phyloP scores from a whole-genome alignment of 2,113 vertebrate genomes.

The Lophius piscatorius region DNA sequence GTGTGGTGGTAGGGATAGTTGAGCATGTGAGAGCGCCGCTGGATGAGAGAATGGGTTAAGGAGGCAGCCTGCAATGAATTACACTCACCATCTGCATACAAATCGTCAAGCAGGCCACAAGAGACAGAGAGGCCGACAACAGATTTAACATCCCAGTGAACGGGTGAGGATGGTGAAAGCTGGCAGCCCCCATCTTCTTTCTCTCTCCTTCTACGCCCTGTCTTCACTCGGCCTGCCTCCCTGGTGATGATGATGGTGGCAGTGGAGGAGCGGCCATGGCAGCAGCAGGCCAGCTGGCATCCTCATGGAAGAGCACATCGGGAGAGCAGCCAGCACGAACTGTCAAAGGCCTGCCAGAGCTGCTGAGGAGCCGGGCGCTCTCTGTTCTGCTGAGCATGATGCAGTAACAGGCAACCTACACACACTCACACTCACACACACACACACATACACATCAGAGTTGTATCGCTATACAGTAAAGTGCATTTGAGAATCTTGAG shows the following conservation, averaged over 20 bases:
- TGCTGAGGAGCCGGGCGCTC: conserved; percentile 33
- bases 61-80: conserved; percentile 33
- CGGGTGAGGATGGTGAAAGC: conserved; percentile 42
- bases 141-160: conserved; percentile 63
- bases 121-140: conserved; percentile 44
- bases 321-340: conserved; percentile 49
- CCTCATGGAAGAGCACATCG: conserved; percentile 31
- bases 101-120: conserved; percentile 18
- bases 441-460: not conserved
- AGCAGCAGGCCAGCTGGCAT: conserved; percentile 63
- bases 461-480: not conserved
- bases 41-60: conserved; percentile 28
- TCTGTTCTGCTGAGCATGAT: conserved; percentile 39
- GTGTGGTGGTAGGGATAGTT: conserved; percentile 10
- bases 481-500: not conserved
- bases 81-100: conserved; percentile 48
- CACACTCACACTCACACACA: conserved; percentile 5
- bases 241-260: conserved; percentile 41
- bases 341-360: conserved; percentile 53
- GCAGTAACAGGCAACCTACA: conserved; percentile 29
- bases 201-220: not conserved
- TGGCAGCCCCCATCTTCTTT: conserved; percentile 55
- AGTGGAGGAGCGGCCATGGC: conserved; percentile 22
- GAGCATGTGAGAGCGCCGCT: conserved; percentile 1
- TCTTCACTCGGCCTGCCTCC: conserved; percentile 37